Evolutionary conservation across 2,113 vertebrate species (phyloP).

Genomic region (Calidris pygmaea): DNA sequence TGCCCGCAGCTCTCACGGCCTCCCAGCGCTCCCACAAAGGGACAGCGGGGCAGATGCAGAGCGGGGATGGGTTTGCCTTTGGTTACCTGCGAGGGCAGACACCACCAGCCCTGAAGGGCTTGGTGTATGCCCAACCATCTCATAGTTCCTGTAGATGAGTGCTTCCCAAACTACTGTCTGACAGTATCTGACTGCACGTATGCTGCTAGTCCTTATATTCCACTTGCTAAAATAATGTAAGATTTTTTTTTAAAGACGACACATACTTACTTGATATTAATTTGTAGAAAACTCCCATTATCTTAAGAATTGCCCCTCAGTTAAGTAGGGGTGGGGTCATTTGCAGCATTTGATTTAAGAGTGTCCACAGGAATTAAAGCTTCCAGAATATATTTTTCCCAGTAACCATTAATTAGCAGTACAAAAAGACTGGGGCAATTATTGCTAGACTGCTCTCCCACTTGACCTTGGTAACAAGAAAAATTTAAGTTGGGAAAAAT

Average conservation of each 20-base stretch:
- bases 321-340: neutral
- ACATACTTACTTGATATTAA: neutral
- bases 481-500: neutral
- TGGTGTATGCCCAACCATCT: neutral
- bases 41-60: conserved; percentile 75
- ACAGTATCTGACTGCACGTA: neutral
- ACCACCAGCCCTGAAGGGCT: too few species aligned
- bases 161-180: neutral
- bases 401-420: neutral
- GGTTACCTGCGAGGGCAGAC: neutral
- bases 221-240: neutral
- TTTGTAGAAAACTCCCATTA: neutral
- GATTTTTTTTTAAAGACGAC: neutral
- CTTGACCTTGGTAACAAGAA: neutral
- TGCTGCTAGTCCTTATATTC: neutral
- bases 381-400: neutral
- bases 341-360: neutral
- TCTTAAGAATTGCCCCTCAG: neutral
- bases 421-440: neutral
- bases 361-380: neutral
- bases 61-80: neutral
- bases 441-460: neutral
- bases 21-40: conserved; percentile 49
- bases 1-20: conserved; percentile 62
- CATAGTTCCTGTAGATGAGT: neutral